Percentiles rank a stretch among this genome's conserved stretches.
phyloP scores from a whole-genome alignment of 1,140 invertebrate genomes.

The Drosophila erecta region DNA sequence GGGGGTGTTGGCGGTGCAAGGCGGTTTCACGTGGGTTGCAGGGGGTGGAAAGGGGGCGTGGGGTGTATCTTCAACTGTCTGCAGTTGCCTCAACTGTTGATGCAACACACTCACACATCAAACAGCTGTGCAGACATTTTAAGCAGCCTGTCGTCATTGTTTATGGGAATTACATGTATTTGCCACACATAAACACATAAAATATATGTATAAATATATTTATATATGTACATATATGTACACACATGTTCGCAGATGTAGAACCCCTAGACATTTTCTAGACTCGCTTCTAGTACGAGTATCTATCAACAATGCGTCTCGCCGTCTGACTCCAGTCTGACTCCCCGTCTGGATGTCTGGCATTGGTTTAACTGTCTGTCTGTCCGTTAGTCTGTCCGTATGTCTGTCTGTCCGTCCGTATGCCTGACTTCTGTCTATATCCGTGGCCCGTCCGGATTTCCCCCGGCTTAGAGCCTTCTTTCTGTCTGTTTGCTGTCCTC shows the following conservation, averaged over 20 bases:
- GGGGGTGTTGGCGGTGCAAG: background rate
- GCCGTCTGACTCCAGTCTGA: conserved; percentile 52
- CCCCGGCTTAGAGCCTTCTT: background rate
- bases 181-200: conserved; percentile 13
- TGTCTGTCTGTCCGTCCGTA: conserved; percentile 10
- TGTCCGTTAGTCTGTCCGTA: background rate
- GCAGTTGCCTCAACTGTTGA: conserved; percentile 68
- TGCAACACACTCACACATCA: conserved; percentile 59
- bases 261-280: conserved; percentile 38
- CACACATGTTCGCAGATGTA: conserved; percentile 6
- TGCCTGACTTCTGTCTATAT: conserved; percentile 33
- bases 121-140: conserved; percentile 81
- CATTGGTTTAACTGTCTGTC: conserved; percentile 52
- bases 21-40: background rate
- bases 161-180: conserved; percentile 35
- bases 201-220: background rate
- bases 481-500: conserved; percentile 13
- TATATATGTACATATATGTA: background rate
- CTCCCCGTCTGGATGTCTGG: conserved; percentile 59
- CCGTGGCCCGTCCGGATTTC: background rate
- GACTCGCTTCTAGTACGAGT: conserved; percentile 43
- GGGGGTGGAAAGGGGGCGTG: background rate
- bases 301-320: conserved; percentile 53
- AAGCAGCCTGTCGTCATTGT: conserved; percentile 64
- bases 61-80: conserved; percentile 32